Base-by-base conservation (phyloP, 1,140 invertebrate genomes). In the Nebria ingens region DNA sequence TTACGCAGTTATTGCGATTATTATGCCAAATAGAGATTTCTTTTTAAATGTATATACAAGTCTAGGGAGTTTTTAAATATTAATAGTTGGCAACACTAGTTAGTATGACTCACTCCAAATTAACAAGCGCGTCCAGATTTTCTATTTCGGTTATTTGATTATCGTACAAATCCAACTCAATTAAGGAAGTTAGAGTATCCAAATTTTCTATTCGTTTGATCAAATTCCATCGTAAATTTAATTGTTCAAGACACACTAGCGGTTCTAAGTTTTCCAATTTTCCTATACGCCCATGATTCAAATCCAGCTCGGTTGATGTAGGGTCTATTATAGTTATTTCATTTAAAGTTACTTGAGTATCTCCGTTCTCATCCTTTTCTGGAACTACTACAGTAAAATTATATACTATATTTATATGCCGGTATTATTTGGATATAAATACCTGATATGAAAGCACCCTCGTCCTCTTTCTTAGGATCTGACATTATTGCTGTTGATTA, bases 161-260 rank as follows among this genome's bases (percentile, higher is more conserved):
- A 72, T 98, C 97, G 71, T 98, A 96, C 1, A 99, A 75, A 64
- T 98, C 96, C 52, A 99, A 69, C 67, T 97, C 93, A 49, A 79
- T 77, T 0, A 97, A 73, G 17, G 82, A 90, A 1, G 74, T 79
- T 4, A 94, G 69, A 1, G 76, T 84, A 55, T 82, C 68, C 19
- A 96, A 68, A 71, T 93, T 93, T 69, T 95, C 91, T 66, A 98
- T 97, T 66, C 90, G 92, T 62, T 89, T 96, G 11, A 98, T 92
- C 0, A 95, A 75, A 75, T 98, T 98, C 87, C 95, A 96, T 45
- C 93, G 81, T 19, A 97, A 76, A 67, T 85, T 93, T 23, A 95
- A 71, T 62, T 80, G 84, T 74, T 95, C 82, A 25, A 93, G 78
- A 58, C 82, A 77, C 17, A 69, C 79, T 12, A 93, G 66, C 1